Evolutionary conservation across 1,140 invertebrate genomes (phyloP).

Genomic region (Gyrodactylus salaris): DNA sequence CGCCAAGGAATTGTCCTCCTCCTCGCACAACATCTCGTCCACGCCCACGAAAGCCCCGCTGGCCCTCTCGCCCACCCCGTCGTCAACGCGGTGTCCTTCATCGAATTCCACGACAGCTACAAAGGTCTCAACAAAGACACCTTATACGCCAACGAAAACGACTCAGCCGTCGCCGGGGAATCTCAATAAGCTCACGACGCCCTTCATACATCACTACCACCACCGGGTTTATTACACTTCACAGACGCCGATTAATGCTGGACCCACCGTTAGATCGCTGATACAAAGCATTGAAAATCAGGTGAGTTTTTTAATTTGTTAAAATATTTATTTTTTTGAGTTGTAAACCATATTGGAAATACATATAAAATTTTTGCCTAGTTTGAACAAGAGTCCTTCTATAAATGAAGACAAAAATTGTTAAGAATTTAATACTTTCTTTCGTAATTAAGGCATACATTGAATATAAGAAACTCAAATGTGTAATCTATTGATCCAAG

Average conservation of each 20-base stretch:
- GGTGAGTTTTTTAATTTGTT: not conserved
- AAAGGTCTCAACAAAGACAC: not conserved
- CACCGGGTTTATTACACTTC: not conserved
- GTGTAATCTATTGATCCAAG: too few species aligned
- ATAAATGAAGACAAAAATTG: too few species aligned
- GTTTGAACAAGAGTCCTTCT: too few species aligned
- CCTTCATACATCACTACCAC: not conserved
- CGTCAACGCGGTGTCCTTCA: too few species aligned
- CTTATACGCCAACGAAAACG: not conserved
- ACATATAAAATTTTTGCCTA: too few species aligned
- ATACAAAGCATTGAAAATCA: conserved; percentile 5
- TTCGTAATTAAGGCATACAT: too few species aligned
- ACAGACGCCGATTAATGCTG: not conserved
- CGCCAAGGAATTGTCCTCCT: too few species aligned
- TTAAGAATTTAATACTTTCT: too few species aligned
- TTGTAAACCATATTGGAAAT: too few species aligned
- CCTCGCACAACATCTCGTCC: too few species aligned
- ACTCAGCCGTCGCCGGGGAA: conserved; percentile 15
- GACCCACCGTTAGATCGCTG: not conserved
- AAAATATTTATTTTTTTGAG: not conserved
- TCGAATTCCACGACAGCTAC: not conserved
- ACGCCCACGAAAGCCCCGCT: too few species aligned
- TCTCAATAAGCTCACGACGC: not conserved
- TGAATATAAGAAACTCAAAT: too few species aligned
- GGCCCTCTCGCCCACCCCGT: not conserved